phyloP scores from a whole-genome alignment of 2,113 vertebrate species.

The Heterotilapia buettikoferi region DNA sequence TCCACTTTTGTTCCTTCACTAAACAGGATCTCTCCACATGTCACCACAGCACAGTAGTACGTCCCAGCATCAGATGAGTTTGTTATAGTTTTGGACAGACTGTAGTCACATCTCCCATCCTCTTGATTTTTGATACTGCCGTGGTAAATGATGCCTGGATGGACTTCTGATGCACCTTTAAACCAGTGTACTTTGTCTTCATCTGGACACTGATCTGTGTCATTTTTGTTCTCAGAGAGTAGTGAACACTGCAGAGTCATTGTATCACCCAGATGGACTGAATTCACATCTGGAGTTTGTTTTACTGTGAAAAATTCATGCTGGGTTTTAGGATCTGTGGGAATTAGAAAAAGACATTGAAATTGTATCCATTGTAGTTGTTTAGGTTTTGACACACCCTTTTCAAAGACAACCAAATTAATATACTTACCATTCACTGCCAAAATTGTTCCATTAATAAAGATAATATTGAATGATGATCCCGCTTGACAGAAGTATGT shows the following conservation, averaged over 20 bases:
- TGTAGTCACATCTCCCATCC: conserved; percentile 20
- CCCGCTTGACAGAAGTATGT: conserved; percentile 40
- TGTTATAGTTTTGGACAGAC: conserved; percentile 15
- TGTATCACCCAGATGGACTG: neutral
- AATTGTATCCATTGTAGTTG: neutral
- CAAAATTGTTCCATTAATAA: too few species aligned
- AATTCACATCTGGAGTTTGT: neutral
- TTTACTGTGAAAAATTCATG: neutral
- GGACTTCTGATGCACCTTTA: neutral
- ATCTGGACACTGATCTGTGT: too few species aligned
- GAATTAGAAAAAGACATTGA: neutral
- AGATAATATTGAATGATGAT: too few species aligned
- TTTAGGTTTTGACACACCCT: neutral
- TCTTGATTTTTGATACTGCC: neutral
- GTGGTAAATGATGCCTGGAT: conserved; percentile 1
- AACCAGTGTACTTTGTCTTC: neutral
- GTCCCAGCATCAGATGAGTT: conserved; percentile 12
- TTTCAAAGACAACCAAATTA: neutral
- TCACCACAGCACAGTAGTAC: conserved; percentile 46
- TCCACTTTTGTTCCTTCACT: conserved; percentile 31
- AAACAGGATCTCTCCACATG: conserved; percentile 40
- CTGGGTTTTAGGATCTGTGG: neutral
- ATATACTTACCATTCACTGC: conserved; percentile 2
- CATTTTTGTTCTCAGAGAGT: too few species aligned
- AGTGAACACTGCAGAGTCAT: conserved; percentile 44